These are phyloP conservation scores for Amphiduros pacificus DNA, from an alignment of 2,888 invertebrate genomes.

Conservation along the genomic window DNA sequence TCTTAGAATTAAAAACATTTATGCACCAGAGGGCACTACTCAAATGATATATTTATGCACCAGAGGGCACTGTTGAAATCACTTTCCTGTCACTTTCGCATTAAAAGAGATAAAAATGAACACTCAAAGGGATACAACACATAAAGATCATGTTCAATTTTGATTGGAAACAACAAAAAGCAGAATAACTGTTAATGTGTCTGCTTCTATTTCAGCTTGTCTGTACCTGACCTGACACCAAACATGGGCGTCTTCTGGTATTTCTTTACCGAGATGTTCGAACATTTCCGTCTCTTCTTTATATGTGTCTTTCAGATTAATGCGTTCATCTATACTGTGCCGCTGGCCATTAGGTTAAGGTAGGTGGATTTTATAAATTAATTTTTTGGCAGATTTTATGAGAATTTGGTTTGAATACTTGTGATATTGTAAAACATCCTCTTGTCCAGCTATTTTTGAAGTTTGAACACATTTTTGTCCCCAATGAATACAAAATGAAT, in stretches of 20 bases:
- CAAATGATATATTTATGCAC: too few relatives aligned
- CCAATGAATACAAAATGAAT: too few relatives aligned
- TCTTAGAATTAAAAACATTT: too few relatives aligned
- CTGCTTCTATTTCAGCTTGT: conserved; percentile 67
- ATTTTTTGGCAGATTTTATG: not conserved
- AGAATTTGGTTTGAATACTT: not conserved
- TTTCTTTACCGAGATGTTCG: conserved; percentile 99
- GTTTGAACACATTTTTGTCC: too few relatives aligned
- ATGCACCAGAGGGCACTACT: too few relatives aligned
- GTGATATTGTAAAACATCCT: not conserved
- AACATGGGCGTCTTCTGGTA: conserved; percentile 99
- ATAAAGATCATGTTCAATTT: too few relatives aligned
- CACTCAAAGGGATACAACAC: too few relatives aligned
- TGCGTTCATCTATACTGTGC: conserved; percentile 86
- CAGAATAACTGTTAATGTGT: not conserved
- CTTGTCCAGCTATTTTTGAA: not conserved
- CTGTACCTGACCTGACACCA: conserved; percentile 90
- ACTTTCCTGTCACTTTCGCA: too few relatives aligned
- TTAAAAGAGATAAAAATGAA: too few relatives aligned
- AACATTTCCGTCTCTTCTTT: conserved; percentile 94
- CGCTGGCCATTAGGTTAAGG: conserved; percentile 67
- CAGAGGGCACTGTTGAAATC: too few relatives aligned
- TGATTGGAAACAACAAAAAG: too few relatives aligned
- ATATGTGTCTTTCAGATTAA: conserved; percentile 97
- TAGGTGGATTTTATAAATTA: conserved; percentile 58